These are phyloP conservation scores for Lottia gigantea DNA, from an alignment of 2,888 invertebrate species.

Conservation along the genomic window DNA sequence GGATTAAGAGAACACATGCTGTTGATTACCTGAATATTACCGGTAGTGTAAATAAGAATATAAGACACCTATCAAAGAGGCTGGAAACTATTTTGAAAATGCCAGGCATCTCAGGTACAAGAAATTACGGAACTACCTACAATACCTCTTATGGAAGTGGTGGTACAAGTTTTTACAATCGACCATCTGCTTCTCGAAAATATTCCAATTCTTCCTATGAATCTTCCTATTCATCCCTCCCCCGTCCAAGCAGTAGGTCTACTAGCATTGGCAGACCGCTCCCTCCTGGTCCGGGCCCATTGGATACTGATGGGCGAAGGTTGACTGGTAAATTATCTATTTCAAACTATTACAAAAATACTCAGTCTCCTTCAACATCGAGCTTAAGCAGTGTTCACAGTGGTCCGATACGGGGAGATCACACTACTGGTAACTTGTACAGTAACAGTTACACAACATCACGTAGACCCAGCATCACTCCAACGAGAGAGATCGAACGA, in stretches of 20 bases:
- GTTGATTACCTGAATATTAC: too few relatives aligned
- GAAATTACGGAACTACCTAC: conserved; percentile 28
- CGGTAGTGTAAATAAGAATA: not conserved
- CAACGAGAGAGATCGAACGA: conserved; percentile 21
- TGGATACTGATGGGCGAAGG: conserved; percentile 45
- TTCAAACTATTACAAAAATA: conserved; percentile 25
- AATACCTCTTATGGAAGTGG: conserved; percentile 27
- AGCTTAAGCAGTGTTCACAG: not conserved
- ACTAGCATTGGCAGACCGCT: conserved; percentile 33
- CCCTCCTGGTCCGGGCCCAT: conserved; percentile 51
- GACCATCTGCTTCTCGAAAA: conserved; percentile 5
- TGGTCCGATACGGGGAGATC: not conserved
- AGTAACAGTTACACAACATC: conserved; percentile 21
- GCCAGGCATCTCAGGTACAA: conserved; percentile 8
- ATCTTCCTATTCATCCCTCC: not conserved
- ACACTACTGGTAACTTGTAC: not conserved
- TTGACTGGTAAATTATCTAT: conserved; percentile 25
- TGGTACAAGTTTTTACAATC: conserved; percentile 20
- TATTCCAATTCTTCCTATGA: not conserved
- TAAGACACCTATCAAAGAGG: not conserved
- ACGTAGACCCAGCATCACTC: conserved; percentile 20
- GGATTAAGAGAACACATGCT: too few relatives aligned
- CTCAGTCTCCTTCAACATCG: conserved; percentile 24
- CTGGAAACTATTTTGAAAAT: not conserved
- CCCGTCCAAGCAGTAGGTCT: not conserved